These are phyloP conservation scores for Porites divaricata DNA, from an alignment of 92 coral and sea anemone species.

Conservation along the genomic window DNA sequence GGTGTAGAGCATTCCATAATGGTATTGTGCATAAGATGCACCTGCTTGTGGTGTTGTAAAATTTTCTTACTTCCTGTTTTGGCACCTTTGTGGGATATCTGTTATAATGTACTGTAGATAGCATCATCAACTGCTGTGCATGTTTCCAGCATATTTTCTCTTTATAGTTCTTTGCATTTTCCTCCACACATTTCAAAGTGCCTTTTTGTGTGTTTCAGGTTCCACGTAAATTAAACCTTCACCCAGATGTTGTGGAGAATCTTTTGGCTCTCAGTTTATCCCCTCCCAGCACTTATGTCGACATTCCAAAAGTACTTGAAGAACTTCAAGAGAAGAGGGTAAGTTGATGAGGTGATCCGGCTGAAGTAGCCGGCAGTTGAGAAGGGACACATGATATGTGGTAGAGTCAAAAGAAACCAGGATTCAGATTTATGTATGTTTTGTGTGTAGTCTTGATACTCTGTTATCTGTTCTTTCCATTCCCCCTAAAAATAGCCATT, in stretches of 20 bases:
- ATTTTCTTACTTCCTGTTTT: too few relatives aligned
- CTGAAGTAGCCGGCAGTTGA: neutral
- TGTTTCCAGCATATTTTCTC: too few relatives aligned
- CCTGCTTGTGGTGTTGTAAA: too few relatives aligned
- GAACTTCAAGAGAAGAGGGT: constrained; percentile 87
- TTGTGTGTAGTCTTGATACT: neutral
- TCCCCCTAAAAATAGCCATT: too few relatives aligned
- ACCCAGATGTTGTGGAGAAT: constrained; percentile 88
- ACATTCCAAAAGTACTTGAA: constrained; percentile 68
- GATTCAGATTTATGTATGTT: neutral
- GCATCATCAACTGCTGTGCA: too few relatives aligned
- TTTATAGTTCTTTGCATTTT: too few relatives aligned
- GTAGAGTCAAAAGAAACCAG: neutral
- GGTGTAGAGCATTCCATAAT: too few relatives aligned
- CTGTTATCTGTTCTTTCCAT: neutral
- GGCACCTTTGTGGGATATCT: too few relatives aligned
- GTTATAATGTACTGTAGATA: too few relatives aligned
- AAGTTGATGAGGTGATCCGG: neutral
- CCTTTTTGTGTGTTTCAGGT: constrained; percentile 37
- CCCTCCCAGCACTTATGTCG: constrained; percentile 83
- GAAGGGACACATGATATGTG: neutral
- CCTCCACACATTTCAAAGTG: neutral
- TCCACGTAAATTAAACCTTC: constrained; percentile 83
- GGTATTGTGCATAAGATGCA: too few relatives aligned
- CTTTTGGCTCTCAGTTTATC: constrained; percentile 67